phyloP scores from a whole-genome alignment of 2,113 vertebrate species.

The Percopsis transmontana region DNA sequence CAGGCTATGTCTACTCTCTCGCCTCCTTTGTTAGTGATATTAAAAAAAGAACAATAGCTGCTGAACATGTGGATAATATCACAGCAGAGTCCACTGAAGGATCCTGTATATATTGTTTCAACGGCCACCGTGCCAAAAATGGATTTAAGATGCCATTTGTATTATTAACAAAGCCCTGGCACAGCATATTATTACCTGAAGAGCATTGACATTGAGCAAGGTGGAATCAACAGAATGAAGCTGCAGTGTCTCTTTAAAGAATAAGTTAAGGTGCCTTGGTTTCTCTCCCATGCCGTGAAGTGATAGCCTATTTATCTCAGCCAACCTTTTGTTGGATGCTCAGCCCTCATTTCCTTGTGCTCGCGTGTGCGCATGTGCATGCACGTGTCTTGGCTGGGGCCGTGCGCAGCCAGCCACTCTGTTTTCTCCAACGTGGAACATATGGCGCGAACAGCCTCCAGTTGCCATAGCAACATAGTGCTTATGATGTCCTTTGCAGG shows the following conservation, averaged over 20 bases:
- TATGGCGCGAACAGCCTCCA: slow-evolving; percentile 61
- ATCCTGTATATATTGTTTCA: not conserved
- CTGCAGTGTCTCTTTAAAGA: slow-evolving; percentile 24
- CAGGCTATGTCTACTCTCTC: slow-evolving; percentile 2
- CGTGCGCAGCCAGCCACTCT: slow-evolving; percentile 26
- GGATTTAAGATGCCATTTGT: not conserved
- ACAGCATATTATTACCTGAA: not conserved
- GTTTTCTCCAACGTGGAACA: slow-evolving; percentile 51
- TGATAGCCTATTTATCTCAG: not conserved
- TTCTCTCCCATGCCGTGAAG: slow-evolving; percentile 4
- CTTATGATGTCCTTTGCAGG: slow-evolving; percentile 53
- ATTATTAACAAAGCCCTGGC: not conserved
- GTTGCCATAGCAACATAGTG: slow-evolving; percentile 73
- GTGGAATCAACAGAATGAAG: slow-evolving; percentile 5
- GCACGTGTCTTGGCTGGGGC: slow-evolving; percentile 15
- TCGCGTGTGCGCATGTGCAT: not conserved
- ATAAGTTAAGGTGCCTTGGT: slow-evolving; percentile 27
- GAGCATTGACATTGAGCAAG: slow-evolving; percentile 2
- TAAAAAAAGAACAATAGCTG: slow-evolving; percentile 3
- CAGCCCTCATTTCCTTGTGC: slow-evolving; percentile 9
- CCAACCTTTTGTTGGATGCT: not conserved
- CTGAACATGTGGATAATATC: not conserved
- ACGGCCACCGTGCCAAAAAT: not conserved
- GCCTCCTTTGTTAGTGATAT: slow-evolving; percentile 19
- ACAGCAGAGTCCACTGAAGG: not conserved